A percentile compares a stretch with the other conserved stretches of the same genome.
Conservation (phyloP, 2,888 invertebrate genomes). For the Dermolepida albohirtum region DNA sequence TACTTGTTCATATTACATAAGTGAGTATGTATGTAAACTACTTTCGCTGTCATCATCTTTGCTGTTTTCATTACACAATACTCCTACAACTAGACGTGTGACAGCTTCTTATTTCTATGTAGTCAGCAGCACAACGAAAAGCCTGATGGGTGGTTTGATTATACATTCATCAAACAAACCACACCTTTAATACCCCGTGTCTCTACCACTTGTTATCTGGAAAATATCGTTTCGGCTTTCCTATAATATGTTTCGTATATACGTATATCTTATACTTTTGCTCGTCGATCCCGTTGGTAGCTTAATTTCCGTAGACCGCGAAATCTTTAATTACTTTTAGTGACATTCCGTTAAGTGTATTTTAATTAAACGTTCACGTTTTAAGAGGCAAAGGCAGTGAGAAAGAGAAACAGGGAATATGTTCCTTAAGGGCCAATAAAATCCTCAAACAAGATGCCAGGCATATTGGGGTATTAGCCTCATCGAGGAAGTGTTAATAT, state of each 20-base stretch:
- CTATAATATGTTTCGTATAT: background rate
- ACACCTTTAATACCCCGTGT: slow-evolving; percentile 51
- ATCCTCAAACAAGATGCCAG: slow-evolving; percentile 31
- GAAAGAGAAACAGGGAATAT: slow-evolving; percentile 14
- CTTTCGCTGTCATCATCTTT: slow-evolving; percentile 18
- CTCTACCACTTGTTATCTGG: slow-evolving; percentile 43
- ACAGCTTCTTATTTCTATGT: slow-evolving; percentile 46
- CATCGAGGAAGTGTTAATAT: slow-evolving; percentile 17
- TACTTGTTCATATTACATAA: background rate
- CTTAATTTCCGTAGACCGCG: slow-evolving; percentile 43
- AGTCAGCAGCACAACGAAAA: slow-evolving; percentile 29
- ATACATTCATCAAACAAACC: slow-evolving; percentile 52
- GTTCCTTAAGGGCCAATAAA: slow-evolving; percentile 38
- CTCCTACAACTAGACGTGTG: slow-evolving; percentile 21
- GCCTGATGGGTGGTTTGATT: slow-evolving; percentile 47
- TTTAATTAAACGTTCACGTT: slow-evolving; percentile 37
- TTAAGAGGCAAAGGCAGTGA: slow-evolving; percentile 23
- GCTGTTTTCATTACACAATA: slow-evolving; percentile 11
- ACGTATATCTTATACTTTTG: background rate
- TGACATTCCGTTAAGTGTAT: slow-evolving; percentile 40
- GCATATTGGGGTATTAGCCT: slow-evolving; percentile 30
- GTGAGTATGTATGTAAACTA: slow-evolving; percentile 16
- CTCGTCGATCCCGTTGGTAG: slow-evolving; percentile 14
- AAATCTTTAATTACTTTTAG: slow-evolving; percentile 51
- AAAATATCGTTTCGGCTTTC: slow-evolving; percentile 8